A percentile compares a stretch with the other conserved stretches of the same genome.
These are phyloP conservation scores for Apodemia duryi DNA, from an alignment of 2,888 invertebrate species.

Conservation along the genomic window DNA sequence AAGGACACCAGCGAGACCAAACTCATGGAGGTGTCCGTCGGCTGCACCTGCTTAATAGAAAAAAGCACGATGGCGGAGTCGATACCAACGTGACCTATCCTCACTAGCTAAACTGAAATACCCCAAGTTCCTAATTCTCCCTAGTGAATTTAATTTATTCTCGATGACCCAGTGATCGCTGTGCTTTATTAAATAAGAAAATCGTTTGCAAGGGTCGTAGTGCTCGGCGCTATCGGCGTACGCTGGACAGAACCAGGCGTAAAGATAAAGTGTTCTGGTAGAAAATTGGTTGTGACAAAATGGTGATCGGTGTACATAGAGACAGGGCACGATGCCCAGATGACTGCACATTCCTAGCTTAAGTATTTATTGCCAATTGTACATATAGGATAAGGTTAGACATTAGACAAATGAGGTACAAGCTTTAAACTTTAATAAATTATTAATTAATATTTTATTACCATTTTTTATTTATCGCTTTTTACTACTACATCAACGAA, in stretches of 20 bases:
- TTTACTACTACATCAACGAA: background rate
- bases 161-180: conserved; percentile 23
- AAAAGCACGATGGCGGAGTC: conserved; percentile 36
- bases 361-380: conserved; percentile 25
- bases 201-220: background rate
- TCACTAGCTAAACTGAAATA: conserved; percentile 25
- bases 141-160: conserved; percentile 30
- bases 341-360: conserved; percentile 24
- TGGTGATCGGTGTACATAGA: background rate
- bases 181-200: conserved; percentile 28
- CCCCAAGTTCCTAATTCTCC: conserved; percentile 40
- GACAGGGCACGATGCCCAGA: background rate
- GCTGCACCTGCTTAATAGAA: conserved; percentile 64
- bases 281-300: conserved; percentile 30
- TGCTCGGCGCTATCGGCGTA: background rate
- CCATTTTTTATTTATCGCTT: background rate
- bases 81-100: conserved; percentile 31
- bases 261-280: conserved; percentile 18
- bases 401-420: conserved; percentile 26
- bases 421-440: conserved; percentile 32
- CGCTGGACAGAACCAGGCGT: background rate
- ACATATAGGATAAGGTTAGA: conserved; percentile 24
- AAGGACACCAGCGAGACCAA: conserved; percentile 32
- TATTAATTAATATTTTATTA: conserved; percentile 20
- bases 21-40: conserved; percentile 52